Evolutionary conservation across 2,113 vertebrate genomes (phyloP), one percentile per base, ranked within the genome.

Genomic region (Zosterops lateralis): DNA sequence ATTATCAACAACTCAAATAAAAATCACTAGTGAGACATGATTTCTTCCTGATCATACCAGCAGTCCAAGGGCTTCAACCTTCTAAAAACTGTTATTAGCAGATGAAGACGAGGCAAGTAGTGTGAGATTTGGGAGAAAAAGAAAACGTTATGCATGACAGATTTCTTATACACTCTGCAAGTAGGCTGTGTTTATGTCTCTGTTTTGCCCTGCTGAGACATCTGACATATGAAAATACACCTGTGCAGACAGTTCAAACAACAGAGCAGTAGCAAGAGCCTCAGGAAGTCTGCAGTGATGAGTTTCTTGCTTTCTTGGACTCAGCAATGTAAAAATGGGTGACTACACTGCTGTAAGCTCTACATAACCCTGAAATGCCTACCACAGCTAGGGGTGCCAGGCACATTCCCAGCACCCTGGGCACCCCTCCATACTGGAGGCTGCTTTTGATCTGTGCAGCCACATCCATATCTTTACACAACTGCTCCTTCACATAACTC

Each of bases 271-370:
- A 84, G 18, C 17, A 75, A 42, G 19, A 58, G 6, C 38, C 68
- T 71, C 44, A 32, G 40, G 47, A 85, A 71, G 6, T 38, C 45
- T 65, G 47, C 29, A 42, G 38, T 4, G 4, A 61, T 12, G 32
- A 73, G 36, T 22, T 66, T 29, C 28, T 71, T 60, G 10, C 34
- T 65, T 79, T 60, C 54, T 74, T 74, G 51, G 65, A 31, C n/a
- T 15, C 72, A 73, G 18, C 14, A 90, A 58, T 38, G 7, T 9
- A 56, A 51, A 19, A 57, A 14, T 14, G 16, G 28, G 31, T 67
- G 31, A 42, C 17, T 29, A 4, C 8, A 19, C 10, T 47, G 26
- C 15, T 71, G n/a, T 36, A 31, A 70, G 31, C 0, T 1, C 38
- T 44, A 13, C 24, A 28, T 57, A 61, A 19, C 14, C 28, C 51